Evolutionary conservation across 2,113 vertebrate genomes (phyloP).

Genomic region (Nematolebias whitei): DNA sequence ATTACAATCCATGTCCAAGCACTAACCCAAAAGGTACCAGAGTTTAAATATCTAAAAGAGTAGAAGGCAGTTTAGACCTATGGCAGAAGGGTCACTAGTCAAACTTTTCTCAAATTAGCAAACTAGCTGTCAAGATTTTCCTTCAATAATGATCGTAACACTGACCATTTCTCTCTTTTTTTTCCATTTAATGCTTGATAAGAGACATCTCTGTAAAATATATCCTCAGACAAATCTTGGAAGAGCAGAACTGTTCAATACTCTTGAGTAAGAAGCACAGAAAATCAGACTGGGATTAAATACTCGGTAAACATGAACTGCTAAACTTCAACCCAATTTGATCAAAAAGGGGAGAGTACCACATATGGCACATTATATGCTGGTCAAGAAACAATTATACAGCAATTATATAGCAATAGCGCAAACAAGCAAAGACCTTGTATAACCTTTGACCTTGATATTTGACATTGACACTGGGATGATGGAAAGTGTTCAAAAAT

Average conservation of each 20-base stretch:
- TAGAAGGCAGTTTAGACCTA: slow-evolving; percentile 44
- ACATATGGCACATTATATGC: no score
- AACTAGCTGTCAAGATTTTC: slow-evolving; percentile 25
- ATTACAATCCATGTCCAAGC: slow-evolving; percentile 69
- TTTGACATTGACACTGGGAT: no score
- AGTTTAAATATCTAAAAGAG: slow-evolving; percentile 72
- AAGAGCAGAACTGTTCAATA: not conserved
- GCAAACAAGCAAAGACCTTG: no score
- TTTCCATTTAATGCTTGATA: not conserved
- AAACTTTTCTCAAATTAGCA: slow-evolving; percentile 25
- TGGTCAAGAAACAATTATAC: no score
- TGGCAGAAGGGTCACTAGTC: slow-evolving; percentile 47
- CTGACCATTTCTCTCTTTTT: not conserved
- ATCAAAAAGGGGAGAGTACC: no score
- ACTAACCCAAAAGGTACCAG: slow-evolving; percentile 61
- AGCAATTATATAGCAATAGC: no score
- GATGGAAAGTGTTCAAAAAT: no score
- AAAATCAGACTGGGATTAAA: no score
- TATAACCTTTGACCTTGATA: no score
- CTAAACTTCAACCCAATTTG: no score
- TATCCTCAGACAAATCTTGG: not conserved
- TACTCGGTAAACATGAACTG: no score
- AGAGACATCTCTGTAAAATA: not conserved
- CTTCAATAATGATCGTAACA: slow-evolving; percentile 11
- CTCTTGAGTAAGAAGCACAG: not conserved